Evolutionary conservation across 2,888 invertebrate species (phyloP).

Genomic region (Cerceris ruficornis): DNA sequence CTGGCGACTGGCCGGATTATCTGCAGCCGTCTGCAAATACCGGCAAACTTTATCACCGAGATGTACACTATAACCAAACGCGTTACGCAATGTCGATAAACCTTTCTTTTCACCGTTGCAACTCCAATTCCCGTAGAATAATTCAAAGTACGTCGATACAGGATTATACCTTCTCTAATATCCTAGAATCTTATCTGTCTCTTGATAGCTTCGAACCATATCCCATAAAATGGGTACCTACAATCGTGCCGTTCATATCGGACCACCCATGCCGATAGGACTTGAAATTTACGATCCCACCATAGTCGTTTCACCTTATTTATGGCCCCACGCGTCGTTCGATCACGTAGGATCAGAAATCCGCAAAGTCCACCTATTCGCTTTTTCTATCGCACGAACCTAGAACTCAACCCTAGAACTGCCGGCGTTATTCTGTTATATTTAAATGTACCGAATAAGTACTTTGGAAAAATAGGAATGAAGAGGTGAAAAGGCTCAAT

Average conservation of each 20-base stretch:
- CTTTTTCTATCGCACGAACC: neutral
- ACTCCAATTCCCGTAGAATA: neutral
- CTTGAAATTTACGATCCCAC: conserved; percentile 22
- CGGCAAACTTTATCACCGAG: conserved; percentile 13
- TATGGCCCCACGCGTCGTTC: neutral
- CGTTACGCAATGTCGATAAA: neutral
- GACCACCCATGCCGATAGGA: conserved; percentile 6
- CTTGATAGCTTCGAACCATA: neutral
- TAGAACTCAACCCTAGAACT: neutral
- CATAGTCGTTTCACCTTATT: conserved; percentile 12
- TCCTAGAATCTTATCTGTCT: neutral
- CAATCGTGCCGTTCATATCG: conserved; percentile 2
- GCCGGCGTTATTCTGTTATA: too few species aligned
- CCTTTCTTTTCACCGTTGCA: neutral
- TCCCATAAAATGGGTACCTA: neutral
- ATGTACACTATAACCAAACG: neutral
- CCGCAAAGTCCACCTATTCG: neutral
- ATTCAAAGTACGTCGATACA: neutral
- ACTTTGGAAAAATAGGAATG: too few species aligned
- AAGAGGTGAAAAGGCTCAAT: too few species aligned
- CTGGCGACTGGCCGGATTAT: conserved; percentile 4
- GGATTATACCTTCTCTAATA: neutral
- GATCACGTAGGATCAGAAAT: neutral
- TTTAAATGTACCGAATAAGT: too few species aligned
- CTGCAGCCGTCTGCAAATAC: neutral